Base-by-base conservation (phyloP, 2,888 invertebrate species). In the Zhengitettix transpicula region DNA sequence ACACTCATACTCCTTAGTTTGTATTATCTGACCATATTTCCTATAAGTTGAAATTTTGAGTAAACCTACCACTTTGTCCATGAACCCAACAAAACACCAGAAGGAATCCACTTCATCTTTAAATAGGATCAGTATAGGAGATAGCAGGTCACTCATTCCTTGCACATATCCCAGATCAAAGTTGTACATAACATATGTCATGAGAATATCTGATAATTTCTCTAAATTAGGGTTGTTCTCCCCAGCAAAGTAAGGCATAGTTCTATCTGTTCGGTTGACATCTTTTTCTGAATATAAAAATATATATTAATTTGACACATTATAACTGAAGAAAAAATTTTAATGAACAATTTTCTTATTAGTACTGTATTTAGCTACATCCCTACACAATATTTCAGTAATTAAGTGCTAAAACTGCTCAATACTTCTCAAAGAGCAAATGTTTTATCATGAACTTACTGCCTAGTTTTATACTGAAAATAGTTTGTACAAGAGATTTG, bases 111-210 rank as follows among this genome's bases (percentile, higher is more conserved):
- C 91, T 74, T 99, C 99, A 70, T 93, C 87, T 65, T 87, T 85
- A 78, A 96, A 79, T 55, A 97, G 79, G 69, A 87, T 82, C 59
- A 98, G 75, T 67, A 99, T 84, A 0, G 98, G 98, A 9, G 97
- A 91, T 59, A 99, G 74, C 57, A 98, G 79, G 74, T 99, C 99
- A 68, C 94, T 95, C 99, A 99, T 99, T 28, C 99, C 99, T 73
- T 92, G 92, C 1, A 92, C 92, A 68, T 92, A 93, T 14, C 93
- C 98, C 67, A 99, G 77, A 75, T 99, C 97, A 72, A 98, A 98
- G 77, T 98, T 95, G 71, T 94, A 97, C 97, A 98, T 97, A 51
- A 94, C 88, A 71, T 98, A 99, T 0, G 98, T 98, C 92, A 98
- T 92, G 5, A 99, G 79, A 65, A 99, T 91, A 69, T 97, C 94